Evolutionary conservation across 2,113 vertebrate genomes (phyloP).

Genomic region (Corynorhinus townsendii): DNA sequence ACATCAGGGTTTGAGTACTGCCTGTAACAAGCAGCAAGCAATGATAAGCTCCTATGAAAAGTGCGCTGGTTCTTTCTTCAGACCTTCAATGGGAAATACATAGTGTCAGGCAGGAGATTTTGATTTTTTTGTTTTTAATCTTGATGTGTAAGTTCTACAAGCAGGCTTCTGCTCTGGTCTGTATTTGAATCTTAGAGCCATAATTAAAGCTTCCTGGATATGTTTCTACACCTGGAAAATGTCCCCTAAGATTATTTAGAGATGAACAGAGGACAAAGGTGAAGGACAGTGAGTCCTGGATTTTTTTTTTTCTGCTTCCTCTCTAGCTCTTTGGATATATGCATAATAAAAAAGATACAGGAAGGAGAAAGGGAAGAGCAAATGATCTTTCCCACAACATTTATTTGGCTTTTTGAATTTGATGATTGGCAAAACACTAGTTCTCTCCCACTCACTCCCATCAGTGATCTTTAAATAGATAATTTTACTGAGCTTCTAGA

Average conservation of each 20-base stretch:
- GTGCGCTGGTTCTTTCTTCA: not conserved
- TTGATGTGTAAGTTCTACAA: not conserved
- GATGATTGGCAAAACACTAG: not conserved
- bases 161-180: not conserved
- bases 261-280: not conserved
- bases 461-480: not conserved
- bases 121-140: not conserved
- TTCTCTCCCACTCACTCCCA: not conserved
- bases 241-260: not conserved
- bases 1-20: not conserved
- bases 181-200: not conserved
- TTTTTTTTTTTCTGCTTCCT: not conserved
- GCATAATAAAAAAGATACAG: not conserved
- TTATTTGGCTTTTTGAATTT: not conserved
- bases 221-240: not conserved
- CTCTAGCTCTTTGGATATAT: not conserved
- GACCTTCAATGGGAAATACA: not conserved
- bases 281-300: not conserved
- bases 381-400: not conserved
- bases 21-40: conserved; percentile 45
- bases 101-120: not conserved
- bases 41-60: conserved; percentile 2
- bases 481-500: not conserved
- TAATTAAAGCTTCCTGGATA: not conserved
- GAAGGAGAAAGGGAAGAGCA: not conserved